Conservation (phyloP, 64 coral and sea anemone species). For the Acropora yongei region DNA sequence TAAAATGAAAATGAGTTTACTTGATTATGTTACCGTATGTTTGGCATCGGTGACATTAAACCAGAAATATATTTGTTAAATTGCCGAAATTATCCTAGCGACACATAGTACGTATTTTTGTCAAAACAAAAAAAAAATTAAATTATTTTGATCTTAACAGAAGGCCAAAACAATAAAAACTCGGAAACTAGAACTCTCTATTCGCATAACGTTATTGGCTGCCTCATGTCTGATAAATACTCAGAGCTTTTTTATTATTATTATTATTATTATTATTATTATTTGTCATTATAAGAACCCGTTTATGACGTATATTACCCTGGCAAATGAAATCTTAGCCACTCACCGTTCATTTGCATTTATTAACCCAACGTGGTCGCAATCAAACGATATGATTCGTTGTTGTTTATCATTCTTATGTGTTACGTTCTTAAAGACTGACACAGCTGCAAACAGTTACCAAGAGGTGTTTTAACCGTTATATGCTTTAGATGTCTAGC, state of each 20-base stretch:
- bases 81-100: not conserved
- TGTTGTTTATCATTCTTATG: too few species aligned
- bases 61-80: not conserved
- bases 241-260: too few species aligned
- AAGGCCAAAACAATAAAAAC: not conserved
- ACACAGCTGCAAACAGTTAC: not conserved
- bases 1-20: not conserved
- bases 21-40: conserved; percentile 6
- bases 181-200: too few species aligned
- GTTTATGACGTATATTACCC: not conserved
- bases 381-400: too few species aligned
- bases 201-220: too few species aligned
- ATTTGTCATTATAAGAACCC: not conserved
- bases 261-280: too few species aligned
- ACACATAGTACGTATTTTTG: too few species aligned
- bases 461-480: not conserved
- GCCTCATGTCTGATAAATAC: not conserved
- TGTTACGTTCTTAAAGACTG: not conserved
- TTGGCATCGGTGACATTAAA: not conserved
- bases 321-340: conserved; percentile 23
- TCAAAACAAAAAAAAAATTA: not conserved
- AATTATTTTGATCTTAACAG: not conserved
- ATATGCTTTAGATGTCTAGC: not conserved
- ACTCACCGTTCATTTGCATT: not conserved
- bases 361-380: too few species aligned